A percentile compares a stretch with the other conserved stretches of the same genome.
Conservation (phyloP, 2,888 invertebrate species). For the Leptothorax acervorum region DNA sequence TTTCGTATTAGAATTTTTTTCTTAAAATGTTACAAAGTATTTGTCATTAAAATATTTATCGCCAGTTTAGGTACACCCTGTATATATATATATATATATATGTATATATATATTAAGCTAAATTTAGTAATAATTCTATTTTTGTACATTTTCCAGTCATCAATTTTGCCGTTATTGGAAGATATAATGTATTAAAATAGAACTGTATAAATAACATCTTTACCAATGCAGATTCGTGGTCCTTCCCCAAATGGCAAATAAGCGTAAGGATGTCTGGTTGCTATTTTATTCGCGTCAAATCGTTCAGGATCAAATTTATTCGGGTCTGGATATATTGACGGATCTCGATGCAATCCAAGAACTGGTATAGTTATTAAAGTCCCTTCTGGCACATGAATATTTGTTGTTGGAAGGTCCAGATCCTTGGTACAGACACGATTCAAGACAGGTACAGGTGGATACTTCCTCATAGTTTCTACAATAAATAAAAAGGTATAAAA, state of each 20-base stretch:
- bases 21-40: too few species aligned
- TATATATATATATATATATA: too few species aligned
- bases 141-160: too few species aligned
- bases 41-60: too few species aligned
- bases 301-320: conserved; percentile 87
- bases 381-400: conserved; percentile 76
- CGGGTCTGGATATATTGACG: conserved; percentile 86
- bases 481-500: background rate
- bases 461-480: conserved; percentile 83
- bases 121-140: too few species aligned
- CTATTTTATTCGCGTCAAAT: conserved; percentile 83
- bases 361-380: conserved; percentile 82
- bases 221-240: conserved; percentile 80
- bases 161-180: too few species aligned
- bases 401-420: conserved; percentile 69
- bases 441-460: conserved; percentile 81
- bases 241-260: conserved; percentile 64
- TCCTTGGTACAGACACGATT: conserved; percentile 83
- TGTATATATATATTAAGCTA: too few species aligned
- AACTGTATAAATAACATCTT: background rate
- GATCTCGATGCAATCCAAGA: conserved; percentile 85
- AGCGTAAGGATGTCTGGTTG: conserved; percentile 74
- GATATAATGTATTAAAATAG: too few species aligned
- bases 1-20: too few species aligned
- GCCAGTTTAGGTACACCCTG: too few species aligned